Percentiles rank a stretch among this genome's conserved stretches.
phyloP scores from a whole-genome alignment of 2,888 invertebrate genomes.

The Drosophila ustulata region DNA sequence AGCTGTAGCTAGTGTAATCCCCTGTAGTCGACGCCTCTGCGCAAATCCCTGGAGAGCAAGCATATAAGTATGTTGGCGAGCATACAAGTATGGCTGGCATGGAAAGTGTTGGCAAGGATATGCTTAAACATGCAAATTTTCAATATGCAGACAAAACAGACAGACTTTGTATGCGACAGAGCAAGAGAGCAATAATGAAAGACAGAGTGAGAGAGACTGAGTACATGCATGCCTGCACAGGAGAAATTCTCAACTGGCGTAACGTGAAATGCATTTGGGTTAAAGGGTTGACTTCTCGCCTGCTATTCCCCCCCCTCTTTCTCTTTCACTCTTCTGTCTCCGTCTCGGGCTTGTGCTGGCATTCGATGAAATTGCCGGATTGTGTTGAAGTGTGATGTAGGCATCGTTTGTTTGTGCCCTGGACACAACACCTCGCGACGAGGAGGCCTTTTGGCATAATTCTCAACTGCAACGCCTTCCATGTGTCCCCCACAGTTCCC shows the following conservation, averaged over 20 bases:
- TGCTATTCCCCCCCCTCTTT: not conserved
- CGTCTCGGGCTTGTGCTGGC: slow-evolving; percentile 31
- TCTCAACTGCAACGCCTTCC: slow-evolving; percentile 34
- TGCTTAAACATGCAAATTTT: slow-evolving; percentile 84
- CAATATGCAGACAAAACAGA: slow-evolving; percentile 80
- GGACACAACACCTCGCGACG: slow-evolving; percentile 46
- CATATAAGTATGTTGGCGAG: slow-evolving; percentile 6
- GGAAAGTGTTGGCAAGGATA: slow-evolving; percentile 77
- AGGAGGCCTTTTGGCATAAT: slow-evolving; percentile 63
- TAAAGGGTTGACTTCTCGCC: slow-evolving; percentile 46
- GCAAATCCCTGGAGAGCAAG: not conserved
- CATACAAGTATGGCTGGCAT: slow-evolving; percentile 57
- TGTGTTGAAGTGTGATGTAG: slow-evolving; percentile 84
- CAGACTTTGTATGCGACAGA: slow-evolving; percentile 22
- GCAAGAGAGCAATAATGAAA: not conserved
- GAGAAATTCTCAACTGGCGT: slow-evolving; percentile 58
- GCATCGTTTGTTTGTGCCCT: slow-evolving; percentile 81
- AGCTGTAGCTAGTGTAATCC: not conserved
- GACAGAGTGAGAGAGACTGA: slow-evolving; percentile 9
- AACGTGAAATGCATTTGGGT: slow-evolving; percentile 75
- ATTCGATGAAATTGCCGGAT: slow-evolving; percentile 84
- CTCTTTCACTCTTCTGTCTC: not conserved
- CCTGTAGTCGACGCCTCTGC: slow-evolving; percentile 28
- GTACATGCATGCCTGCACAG: slow-evolving; percentile 69
- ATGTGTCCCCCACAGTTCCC: not conserved